These are phyloP conservation scores for Tapirus indicus DNA, from an alignment of 2,797 vertebrate genomes.

Conservation along the genomic window DNA sequence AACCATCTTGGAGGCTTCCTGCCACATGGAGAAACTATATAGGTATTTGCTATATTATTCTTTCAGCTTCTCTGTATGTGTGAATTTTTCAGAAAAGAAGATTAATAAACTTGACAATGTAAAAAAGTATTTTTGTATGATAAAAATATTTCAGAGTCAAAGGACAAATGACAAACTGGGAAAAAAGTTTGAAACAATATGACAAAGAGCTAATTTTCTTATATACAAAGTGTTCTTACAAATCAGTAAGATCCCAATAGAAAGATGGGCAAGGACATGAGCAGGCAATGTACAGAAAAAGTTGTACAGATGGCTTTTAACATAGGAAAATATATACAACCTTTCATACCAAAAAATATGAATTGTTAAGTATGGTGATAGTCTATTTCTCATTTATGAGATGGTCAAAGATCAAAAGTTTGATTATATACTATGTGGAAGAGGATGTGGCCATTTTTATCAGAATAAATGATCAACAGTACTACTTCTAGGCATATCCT, in stretches of 20 bases:
- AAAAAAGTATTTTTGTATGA: not conserved
- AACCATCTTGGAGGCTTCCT: not conserved
- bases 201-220: slow-evolving; percentile 1
- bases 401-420: not conserved
- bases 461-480: not conserved
- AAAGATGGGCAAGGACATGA: not conserved
- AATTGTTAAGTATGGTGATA: not conserved
- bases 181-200: not conserved
- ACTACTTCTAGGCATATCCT: not conserved
- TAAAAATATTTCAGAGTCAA: not conserved
- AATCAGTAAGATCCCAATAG: not conserved
- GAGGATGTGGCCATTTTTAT: not conserved
- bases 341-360: slow-evolving; percentile 38
- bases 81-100: not conserved
- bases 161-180: not conserved
- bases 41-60: not conserved
- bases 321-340: not conserved
- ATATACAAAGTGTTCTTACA: not conserved
- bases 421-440: not conserved
- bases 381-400: not conserved
- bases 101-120: not conserved
- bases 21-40: not conserved
- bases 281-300: not conserved
- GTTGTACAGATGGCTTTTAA: not conserved
- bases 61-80: slow-evolving; percentile 2